phyloP scores from a whole-genome alignment of 2,113 vertebrate genomes.

The Aplodontia rufa region DNA sequence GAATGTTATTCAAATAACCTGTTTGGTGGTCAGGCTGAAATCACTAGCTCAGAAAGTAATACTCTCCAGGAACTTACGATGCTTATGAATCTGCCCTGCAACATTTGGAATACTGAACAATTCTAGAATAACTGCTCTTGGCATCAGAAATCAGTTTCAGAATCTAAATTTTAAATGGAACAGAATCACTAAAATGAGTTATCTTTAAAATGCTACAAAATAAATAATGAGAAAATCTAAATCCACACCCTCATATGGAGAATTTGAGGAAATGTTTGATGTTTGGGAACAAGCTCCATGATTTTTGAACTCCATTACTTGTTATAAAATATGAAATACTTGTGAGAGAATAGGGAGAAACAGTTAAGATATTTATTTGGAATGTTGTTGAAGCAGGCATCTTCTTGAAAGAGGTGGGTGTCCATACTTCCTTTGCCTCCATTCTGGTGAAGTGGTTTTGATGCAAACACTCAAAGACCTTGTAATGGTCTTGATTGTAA shows the following conservation, averaged over 20 bases:
- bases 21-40: neutral
- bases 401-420: too few species aligned
- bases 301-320: too few species aligned
- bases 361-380: neutral
- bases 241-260: neutral
- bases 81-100: neutral
- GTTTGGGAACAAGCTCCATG: neutral
- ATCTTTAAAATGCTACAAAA: neutral
- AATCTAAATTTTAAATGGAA: neutral
- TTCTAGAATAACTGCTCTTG: neutral
- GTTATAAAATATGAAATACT: neutral
- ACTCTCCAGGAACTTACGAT: neutral
- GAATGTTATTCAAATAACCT: neutral
- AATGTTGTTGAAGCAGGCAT: neutral
- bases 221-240: neutral
- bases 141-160: neutral
- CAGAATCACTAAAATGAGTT: neutral
- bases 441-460: fast-evolving
- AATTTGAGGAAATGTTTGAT: neutral
- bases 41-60: neutral
- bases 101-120: neutral
- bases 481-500: neutral
- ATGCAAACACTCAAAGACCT: neutral
- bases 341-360: neutral
- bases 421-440: too few species aligned